Evolutionary conservation across 1,140 invertebrate genomes (phyloP).

Genomic region (Brachystomella parvula): DNA sequence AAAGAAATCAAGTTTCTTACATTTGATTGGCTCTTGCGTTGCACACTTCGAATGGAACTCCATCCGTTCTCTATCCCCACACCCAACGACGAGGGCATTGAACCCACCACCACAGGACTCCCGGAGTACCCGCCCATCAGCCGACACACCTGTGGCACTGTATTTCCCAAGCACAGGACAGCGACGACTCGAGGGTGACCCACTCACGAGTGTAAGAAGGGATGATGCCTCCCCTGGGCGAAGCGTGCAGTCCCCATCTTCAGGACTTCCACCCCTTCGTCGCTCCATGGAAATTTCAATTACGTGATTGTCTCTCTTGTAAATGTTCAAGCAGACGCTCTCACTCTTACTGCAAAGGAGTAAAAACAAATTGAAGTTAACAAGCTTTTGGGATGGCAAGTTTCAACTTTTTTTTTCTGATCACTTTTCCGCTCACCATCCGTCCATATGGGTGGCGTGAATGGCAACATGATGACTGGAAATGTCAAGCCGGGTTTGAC

Average conservation of each 20-base stretch:
- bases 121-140: slow-evolving; percentile 11
- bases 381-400: too few species aligned
- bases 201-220: slow-evolving; percentile 32
- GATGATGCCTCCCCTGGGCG: background rate
- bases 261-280: background rate
- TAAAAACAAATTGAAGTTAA: background rate
- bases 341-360: slow-evolving; percentile 47
- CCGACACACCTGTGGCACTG: slow-evolving; percentile 18
- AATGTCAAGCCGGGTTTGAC: slow-evolving; percentile 24
- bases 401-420: too few species aligned
- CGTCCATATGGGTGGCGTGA: slow-evolving; percentile 62
- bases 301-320: slow-evolving; percentile 49
- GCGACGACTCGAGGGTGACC: slow-evolving; percentile 21
- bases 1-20: too few species aligned
- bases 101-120: slow-evolving; percentile 30
- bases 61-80: slow-evolving; percentile 39
- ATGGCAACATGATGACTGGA: slow-evolving; percentile 27
- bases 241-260: background rate
- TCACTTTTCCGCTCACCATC: slow-evolving; percentile 54
- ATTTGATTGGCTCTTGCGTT: slow-evolving; percentile 38
- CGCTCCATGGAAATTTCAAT: slow-evolving; percentile 44
- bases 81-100: slow-evolving; percentile 38
- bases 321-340: slow-evolving; percentile 51
- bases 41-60: slow-evolving; percentile 41
- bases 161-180: slow-evolving; percentile 36